Base-by-base conservation (phyloP, 2,797 vertebrate genomes). In the Agapornis canus region DNA sequence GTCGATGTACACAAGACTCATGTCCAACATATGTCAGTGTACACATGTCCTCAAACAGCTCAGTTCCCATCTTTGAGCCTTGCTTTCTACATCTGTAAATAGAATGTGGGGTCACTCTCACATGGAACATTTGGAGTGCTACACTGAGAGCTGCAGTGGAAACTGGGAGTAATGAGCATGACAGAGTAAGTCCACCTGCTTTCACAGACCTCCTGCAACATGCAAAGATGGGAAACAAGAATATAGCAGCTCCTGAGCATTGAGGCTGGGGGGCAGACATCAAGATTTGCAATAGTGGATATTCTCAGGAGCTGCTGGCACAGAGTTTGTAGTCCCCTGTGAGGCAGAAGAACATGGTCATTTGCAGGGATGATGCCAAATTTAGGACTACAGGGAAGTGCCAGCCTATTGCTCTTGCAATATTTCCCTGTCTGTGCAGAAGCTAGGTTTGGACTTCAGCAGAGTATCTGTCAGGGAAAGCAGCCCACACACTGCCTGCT, bases 401-500 rank as follows among this genome's bases (percentile, higher is more conserved):
- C 23, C 80, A 88, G 73, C 23, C 48, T 92, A 39, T 56, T 81
- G 40, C 49, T 90, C 43, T 20, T 69, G 63, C 68, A 73, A 2
- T 79, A 71, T 89, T 61, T 48, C 31, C 32, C 63, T 68, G 72
- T 54, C 40, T 26, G 42, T 39, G 70, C 57, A 86, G 54, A 66
- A 82, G 54, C 37, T 51, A 66, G 37, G 66, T 69, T 89, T 92
- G 87, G 73, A 66, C 71, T 78, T 72, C 19, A 81, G 40, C 7
- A 80, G 47, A 18, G 37, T 59, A 70, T 92, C 40, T 86, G 57
- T 77, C 84, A 91, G 37, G 59, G 47, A 63, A 88, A 93, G 52
- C 63, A 96, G 86, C 79, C 91, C 91, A 90, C 77, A 90, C 40
- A 66, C 43, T 59, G 25, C 80, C 83, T 92, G 85, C 47, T 23